Base-by-base conservation (phyloP, 2,888 invertebrate genomes). In the Amphipoea lucens region DNA sequence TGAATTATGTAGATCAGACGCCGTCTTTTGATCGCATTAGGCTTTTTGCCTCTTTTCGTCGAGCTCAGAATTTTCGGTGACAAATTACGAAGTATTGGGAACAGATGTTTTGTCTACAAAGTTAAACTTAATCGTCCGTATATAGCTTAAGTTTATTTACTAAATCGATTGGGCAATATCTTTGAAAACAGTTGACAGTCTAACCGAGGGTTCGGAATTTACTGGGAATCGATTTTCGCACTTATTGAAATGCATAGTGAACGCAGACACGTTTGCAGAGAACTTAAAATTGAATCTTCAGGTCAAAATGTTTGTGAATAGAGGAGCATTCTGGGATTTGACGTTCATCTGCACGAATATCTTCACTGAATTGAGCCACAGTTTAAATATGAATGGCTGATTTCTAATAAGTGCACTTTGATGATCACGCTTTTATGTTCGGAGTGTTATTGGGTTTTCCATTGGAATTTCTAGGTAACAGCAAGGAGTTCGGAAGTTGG, bases 201-300 rank as follows among this genome's bases (percentile, higher is more conserved):
- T 57, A 79, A 73, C 65, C 40, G 45, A 69, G 57, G 42, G 14
- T 75, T 74, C 5, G 2, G 45, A 82, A 70, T 82, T 76, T 60
- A 79, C 74, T 70, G 57, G 45, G 14, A 65, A 79, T 78, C 69
- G 75, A 82, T 86, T 86, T 84, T 76, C 78, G 29, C 73, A 78
- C 78, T 85, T 86, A 88, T 83, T 88, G 81, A 76, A 87, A 85
- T 85, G 79, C 79, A 79, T 62, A 72, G 82, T 69, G 68, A 74
- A 51, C 23, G 63, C 57, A 63, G 60, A 79, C 71, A 79, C 73
- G 78, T 86, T 88, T 86, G 81, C 83, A 76, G 71, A 84, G 85
- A 81, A 74, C 82, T 87, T 82, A 81, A 83, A 90, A 88, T 86
- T 82, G 82, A 83, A 88, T 83, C 66, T 86, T 79, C 81, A 62